phyloP scores from a whole-genome alignment of 2,888 invertebrate genomes.

The Leptothorax acervorum region DNA sequence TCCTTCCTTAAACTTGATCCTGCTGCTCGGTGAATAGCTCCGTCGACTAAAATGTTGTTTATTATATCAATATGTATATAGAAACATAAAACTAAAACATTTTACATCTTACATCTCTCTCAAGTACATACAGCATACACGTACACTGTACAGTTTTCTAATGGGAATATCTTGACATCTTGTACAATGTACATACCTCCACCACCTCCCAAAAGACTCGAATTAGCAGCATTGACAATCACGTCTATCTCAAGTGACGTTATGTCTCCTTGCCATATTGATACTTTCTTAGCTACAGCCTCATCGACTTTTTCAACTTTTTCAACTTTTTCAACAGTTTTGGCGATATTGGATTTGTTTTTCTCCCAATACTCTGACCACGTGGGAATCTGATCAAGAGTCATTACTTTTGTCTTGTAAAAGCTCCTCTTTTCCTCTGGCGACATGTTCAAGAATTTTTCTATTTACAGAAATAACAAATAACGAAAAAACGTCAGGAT shows the following conservation, averaged over 20 bases:
- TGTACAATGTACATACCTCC: conserved; percentile 87
- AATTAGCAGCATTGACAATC: conserved; percentile 96
- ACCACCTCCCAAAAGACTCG: conserved; percentile 91
- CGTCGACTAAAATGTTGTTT: conserved; percentile 89
- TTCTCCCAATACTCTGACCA: conserved; percentile 87
- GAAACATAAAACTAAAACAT: too few relatives aligned
- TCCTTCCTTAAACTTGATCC: conserved; percentile 90
- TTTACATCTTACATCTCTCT: background rate
- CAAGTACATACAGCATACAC: background rate
- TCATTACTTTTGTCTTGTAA: conserved; percentile 85
- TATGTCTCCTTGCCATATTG: conserved; percentile 93
- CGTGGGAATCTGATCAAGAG: conserved; percentile 86
- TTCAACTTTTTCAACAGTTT: conserved; percentile 67
- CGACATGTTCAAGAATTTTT: conserved; percentile 86
- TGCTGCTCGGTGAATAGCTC: conserved; percentile 94
- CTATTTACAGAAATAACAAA: conserved; percentile 69
- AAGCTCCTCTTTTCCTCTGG: conserved; percentile 87
- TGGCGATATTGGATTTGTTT: conserved; percentile 83
- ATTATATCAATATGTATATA: background rate
- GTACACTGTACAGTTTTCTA: background rate
- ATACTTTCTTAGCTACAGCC: conserved; percentile 88
- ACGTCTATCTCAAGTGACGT: conserved; percentile 94
- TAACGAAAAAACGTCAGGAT: background rate
- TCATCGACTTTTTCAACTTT: conserved; percentile 73
- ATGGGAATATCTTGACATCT: conserved; percentile 7